Evolutionary conservation across 2,113 vertebrate species (phyloP).

Genomic region (Fulmarus glacialis): DNA sequence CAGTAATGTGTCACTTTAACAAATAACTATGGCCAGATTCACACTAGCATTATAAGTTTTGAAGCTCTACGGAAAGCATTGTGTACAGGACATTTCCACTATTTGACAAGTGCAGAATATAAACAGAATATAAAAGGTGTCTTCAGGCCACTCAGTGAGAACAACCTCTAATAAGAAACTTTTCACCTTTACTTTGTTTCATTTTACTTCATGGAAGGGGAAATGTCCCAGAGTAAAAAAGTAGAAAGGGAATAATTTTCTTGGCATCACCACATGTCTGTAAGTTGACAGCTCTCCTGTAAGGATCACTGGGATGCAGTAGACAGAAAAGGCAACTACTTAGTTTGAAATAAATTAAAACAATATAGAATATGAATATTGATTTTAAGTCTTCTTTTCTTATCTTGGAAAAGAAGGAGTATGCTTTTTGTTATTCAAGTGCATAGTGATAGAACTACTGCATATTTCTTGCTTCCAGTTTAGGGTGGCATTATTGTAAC

Average conservation of each 20-base stretch:
- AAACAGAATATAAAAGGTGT: neutral
- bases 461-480: neutral
- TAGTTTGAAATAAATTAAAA: neutral
- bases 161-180: neutral
- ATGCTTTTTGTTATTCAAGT: neutral
- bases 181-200: neutral
- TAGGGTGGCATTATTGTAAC: neutral
- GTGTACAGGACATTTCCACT: fast-evolving
- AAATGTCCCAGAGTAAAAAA: neutral
- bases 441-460: neutral
- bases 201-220: neutral
- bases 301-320: neutral
- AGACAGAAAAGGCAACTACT: neutral
- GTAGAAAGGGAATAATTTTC: neutral
- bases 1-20: neutral
- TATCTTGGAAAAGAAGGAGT: neutral
- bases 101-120: neutral
- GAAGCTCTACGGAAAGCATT: fast-evolving
- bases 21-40: neutral
- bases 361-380: neutral
- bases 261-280: neutral
- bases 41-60: neutral
- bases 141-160: neutral
- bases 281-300: neutral
- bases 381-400: neutral